phyloP scores from a whole-genome alignment of 2,113 vertebrate species.

The Corythoichthys intestinalis region DNA sequence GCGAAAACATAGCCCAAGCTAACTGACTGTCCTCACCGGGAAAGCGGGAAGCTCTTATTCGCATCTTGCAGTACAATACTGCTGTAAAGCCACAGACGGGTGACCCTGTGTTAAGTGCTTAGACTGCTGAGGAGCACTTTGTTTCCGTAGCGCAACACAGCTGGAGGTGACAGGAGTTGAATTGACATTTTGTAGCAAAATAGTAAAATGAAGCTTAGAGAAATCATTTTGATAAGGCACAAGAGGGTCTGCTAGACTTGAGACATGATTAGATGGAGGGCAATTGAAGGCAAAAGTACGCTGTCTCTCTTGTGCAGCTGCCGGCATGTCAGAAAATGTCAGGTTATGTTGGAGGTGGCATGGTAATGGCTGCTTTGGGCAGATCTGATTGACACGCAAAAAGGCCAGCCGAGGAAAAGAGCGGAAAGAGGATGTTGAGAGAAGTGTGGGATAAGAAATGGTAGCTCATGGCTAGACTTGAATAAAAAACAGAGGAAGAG shows the following conservation, averaged over 20 bases:
- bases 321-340: slow-evolving; percentile 57
- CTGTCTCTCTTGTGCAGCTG: slow-evolving; percentile 36
- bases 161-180: background rate
- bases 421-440: slow-evolving; percentile 10
- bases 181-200: background rate
- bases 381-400: slow-evolving; percentile 58
- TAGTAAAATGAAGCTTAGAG: background rate
- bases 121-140: slow-evolving; percentile 3
- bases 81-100: background rate
- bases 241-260: slow-evolving; percentile 2
- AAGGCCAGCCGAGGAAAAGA: slow-evolving; percentile 54
- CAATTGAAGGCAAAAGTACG: slow-evolving; percentile 24
- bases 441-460: slow-evolving; percentile 16
- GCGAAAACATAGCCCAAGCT: background rate
- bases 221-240: slow-evolving; percentile 5
- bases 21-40: background rate
- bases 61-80: background rate
- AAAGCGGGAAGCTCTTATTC: background rate
- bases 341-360: slow-evolving; percentile 57
- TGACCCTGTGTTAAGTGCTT: slow-evolving; percentile 12
- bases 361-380: slow-evolving; percentile 61
- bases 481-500: background rate
- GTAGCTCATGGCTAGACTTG: slow-evolving; percentile 3
- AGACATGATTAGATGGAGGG: slow-evolving; percentile 13
- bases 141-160: background rate